A percentile compares a stretch with the other conserved stretches of the same genome.
phyloP scores from a whole-genome alignment of 2,888 invertebrate genomes.

The Synanthedon vespiformis region DNA sequence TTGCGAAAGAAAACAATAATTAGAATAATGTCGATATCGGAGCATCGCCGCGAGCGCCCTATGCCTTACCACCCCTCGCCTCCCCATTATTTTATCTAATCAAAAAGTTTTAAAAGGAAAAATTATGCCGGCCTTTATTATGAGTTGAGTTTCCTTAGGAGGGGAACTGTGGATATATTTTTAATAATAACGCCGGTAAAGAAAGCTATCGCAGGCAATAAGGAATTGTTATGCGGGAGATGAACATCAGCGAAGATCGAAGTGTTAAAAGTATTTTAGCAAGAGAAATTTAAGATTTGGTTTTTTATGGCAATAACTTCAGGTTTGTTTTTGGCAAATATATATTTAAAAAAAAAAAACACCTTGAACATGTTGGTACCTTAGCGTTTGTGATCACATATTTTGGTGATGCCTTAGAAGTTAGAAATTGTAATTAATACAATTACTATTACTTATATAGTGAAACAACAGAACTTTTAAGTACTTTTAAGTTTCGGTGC shows the following conservation, averaged over 20 bases:
- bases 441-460: too few relatives aligned
- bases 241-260: conserved; percentile 29
- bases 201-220: conserved; percentile 38
- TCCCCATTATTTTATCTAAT: conserved; percentile 72
- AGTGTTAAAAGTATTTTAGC: conserved; percentile 13
- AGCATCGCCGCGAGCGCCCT: conserved; percentile 42
- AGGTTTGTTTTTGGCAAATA: too few relatives aligned
- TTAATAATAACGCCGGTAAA: conserved; percentile 64
- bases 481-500: too few relatives aligned
- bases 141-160: conserved; percentile 66
- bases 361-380: too few relatives aligned
- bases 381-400: too few relatives aligned
- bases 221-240: conserved; percentile 26
- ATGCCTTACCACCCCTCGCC: conserved; percentile 43
- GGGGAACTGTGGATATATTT: conserved; percentile 64
- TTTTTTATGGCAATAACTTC: too few relatives aligned
- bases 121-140: conserved; percentile 71
- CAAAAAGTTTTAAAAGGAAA: conserved; percentile 73
- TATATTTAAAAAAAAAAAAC: too few relatives aligned
- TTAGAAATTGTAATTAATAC: too few relatives aligned
- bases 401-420: too few relatives aligned
- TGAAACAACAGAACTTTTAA: too few relatives aligned
- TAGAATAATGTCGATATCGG: conserved; percentile 64
- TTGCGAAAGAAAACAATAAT: conserved; percentile 59
- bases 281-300: conserved; percentile 16